Base-by-base conservation (phyloP, 2,797 vertebrate genomes). In the Cirrhinus molitorella region DNA sequence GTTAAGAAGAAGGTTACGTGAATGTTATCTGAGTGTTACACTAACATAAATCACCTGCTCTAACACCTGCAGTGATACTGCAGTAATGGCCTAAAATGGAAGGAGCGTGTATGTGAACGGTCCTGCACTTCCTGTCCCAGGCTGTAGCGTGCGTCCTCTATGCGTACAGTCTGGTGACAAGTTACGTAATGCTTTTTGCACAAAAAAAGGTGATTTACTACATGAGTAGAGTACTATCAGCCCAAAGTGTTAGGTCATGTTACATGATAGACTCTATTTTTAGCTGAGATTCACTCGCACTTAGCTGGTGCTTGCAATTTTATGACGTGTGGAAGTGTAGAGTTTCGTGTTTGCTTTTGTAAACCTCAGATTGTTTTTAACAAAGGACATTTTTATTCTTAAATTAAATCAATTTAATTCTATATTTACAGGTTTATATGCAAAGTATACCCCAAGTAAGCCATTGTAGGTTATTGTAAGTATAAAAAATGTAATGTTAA, bases 121-220 rank as follows among this genome's bases (percentile, higher is more conserved):
- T 95, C 95, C 87, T 95, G 95, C 70, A 95, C 94, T 94, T 45
- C 40, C 59, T 63, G 94, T 95, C 87, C 94, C 95, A 80, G 94
- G 94, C 0, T 34, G 25, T 59, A 57, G 16, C 31, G 25, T 28
- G 68, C 9, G 1, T 17, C 12, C 4, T 31, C 19, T 79, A 25
- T 25, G n/a, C 5, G 10, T 21, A 31, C 59, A 57, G 19, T 65
- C 23, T 65, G n/a, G 45, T 61, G 16, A 75, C 28, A 10, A 25
- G 4, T 74, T 49, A 47, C 9, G 4, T 73, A 67, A 75, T 14
- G 37, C 23, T 19, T 19, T 45, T 16, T 31, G 75, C 19, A 16
- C 23, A 34, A 53, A 67, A 79, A 49, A 12, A 34, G n/a, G 37
- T 47, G 25, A 51, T 17, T 37, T 37, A 25, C 28, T 67, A 59